These are phyloP conservation scores for Centropristis striata DNA, from an alignment of 2,113 vertebrate species.

Conservation along the genomic window DNA sequence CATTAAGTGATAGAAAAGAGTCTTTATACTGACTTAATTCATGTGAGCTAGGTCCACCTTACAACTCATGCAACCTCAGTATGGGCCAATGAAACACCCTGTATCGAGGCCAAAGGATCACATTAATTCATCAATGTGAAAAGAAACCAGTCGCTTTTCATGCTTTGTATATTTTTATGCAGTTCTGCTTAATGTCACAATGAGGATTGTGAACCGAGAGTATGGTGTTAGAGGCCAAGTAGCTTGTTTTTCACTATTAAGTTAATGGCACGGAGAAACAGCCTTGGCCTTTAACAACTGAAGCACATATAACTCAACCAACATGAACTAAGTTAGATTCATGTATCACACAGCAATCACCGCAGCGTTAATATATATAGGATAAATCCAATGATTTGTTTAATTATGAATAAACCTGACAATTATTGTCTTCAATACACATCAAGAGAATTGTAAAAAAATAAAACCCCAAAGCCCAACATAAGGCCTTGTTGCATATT, in stretches of 20 bases:
- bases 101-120: too few relatives aligned
- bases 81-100: too few relatives aligned
- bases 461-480: background rate
- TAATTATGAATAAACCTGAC: background rate
- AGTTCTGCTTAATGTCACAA: background rate
- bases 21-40: background rate
- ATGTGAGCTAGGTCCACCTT: background rate
- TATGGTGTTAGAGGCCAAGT: background rate
- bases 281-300: background rate
- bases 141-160: background rate
- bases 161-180: background rate
- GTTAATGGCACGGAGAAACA: constrained; percentile 2
- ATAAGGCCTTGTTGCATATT: too few relatives aligned
- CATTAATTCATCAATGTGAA: background rate
- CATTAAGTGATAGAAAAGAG: background rate
- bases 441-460: background rate
- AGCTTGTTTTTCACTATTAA: constrained; percentile 1
- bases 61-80: too few relatives aligned
- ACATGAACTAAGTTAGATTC: background rate
- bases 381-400: too few relatives aligned
- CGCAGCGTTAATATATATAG: background rate
- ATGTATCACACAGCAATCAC: background rate
- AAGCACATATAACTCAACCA: background rate
- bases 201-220: background rate
- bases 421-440: background rate